Evolutionary conservation across 23 tunicate genomes (phyloP).

Genomic region (Pegea sp.): DNA sequence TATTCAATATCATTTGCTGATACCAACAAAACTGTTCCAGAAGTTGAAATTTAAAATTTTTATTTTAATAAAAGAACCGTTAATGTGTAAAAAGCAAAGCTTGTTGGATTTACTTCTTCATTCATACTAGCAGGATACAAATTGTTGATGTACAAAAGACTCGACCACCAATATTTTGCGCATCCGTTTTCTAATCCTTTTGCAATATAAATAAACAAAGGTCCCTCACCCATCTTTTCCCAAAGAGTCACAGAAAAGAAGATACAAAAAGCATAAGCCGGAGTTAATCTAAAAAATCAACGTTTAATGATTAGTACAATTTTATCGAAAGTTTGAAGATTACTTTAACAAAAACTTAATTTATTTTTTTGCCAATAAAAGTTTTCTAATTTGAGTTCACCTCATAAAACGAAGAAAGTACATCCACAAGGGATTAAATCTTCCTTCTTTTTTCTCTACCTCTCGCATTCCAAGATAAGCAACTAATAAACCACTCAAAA

Average conservation of each 20-base stretch:
- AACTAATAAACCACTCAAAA: constrained; percentile 55
- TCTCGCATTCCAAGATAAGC: constrained; percentile 59
- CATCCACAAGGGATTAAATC: constrained; percentile 47
- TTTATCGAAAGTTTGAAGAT: background rate
- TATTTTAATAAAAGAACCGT: background rate
- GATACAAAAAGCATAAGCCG: constrained; percentile 42
- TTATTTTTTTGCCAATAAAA: background rate
- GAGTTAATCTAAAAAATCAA: constrained; percentile 36
- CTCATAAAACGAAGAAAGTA: constrained; percentile 54
- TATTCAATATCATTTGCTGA: background rate
- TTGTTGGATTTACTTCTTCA: constrained; percentile 6
- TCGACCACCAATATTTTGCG: constrained; percentile 62
- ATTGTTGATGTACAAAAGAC: constrained; percentile 71
- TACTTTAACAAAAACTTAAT: background rate
- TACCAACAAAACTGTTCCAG: background rate
- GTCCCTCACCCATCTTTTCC: constrained; percentile 43
- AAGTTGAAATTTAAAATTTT: background rate
- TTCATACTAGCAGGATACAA: constrained; percentile 26
- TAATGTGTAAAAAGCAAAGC: background rate
- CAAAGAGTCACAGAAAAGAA: constrained; percentile 15
- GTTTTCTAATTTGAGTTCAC: constrained; percentile 6
- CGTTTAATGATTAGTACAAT: background rate
- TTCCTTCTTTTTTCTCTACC: constrained; percentile 24
- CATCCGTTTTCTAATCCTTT: constrained; percentile 9
- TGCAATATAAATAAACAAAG: constrained; percentile 2